These are phyloP conservation scores for Glaucidium brasilianum DNA, from an alignment of 2,113 vertebrate genomes.

Conservation along the genomic window DNA sequence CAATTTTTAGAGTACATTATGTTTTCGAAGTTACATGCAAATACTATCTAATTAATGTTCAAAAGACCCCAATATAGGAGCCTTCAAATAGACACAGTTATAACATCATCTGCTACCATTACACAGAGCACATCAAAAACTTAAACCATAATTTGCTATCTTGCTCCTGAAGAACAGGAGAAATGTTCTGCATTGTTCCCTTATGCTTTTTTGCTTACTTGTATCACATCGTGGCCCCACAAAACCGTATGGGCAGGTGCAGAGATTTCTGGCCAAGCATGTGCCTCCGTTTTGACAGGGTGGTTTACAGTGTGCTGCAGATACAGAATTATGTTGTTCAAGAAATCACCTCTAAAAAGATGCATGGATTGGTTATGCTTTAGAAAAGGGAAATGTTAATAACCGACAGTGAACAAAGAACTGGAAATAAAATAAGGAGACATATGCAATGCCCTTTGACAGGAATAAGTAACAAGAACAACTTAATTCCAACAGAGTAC, in stretches of 20 bases:
- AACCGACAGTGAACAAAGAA: neutral
- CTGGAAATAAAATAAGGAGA: neutral
- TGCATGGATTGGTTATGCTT: neutral
- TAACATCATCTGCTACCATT: neutral
- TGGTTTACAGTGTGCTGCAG: slow-evolving; percentile 81
- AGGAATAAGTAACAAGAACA: neutral
- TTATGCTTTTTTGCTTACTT: slow-evolving; percentile 75
- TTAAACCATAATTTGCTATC: neutral
- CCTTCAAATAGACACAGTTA: neutral
- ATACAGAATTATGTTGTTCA: neutral
- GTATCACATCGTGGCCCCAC: slow-evolving; percentile 89
- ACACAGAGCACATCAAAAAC: neutral
- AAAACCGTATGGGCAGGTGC: slow-evolving; percentile 88
- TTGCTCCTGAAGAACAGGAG: neutral
- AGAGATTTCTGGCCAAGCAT: slow-evolving; percentile 84
- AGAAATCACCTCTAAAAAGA: neutral
- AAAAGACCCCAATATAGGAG: neutral
- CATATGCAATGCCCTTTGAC: neutral
- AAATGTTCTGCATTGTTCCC: neutral
- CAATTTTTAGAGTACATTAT: neutral
- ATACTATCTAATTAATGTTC: neutral
- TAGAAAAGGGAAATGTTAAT: neutral
- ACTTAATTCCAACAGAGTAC: neutral
- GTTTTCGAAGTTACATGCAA: neutral
- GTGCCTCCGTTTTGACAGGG: slow-evolving; percentile 84